Evolutionary conservation across 2,888 invertebrate genomes (phyloP), one percentile per base, ranked within the genome.

Genomic region (Allolobophora icterica): DNA sequence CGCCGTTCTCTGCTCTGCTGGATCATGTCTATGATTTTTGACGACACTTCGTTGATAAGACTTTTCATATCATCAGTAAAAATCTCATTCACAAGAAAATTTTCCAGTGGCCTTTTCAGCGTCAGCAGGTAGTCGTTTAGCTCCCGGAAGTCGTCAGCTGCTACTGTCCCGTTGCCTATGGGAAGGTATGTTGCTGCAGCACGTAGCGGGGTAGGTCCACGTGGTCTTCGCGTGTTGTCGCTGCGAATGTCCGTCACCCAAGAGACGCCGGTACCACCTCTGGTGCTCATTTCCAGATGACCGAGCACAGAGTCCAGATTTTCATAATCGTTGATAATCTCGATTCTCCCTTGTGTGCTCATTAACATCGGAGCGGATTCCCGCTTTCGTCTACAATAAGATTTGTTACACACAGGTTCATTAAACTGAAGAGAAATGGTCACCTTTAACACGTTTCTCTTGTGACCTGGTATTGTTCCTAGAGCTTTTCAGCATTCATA

Each of bases 51-150:
- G 34, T 19, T 87, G 5, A 87, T 87, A 0, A 35, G 38, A 38
- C 33, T 34, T 35, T 87, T 87, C 34, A 87, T 21, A 17, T 87
- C 87, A 5, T 87, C 87, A 30, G 87, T 35, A 8, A 87, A 35
- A 24, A 38, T 35, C 38, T 87, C 87, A 35, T 87, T 87, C 21
- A 38, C 38, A 24, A 87, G 21, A 35, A 35, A 87, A 24, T 87
- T 87, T 30, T 87, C 87, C 35, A 87, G 87, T 2, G 87, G 87
- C 35, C 87, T 17, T 38, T 87, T 87, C 34, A 87, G 87, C 87
- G 87, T 87, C 35, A 87, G 87, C 19, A 87, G 87, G 24, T 33
- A 35, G 21, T 87, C 87, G 34, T 87, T 87, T 0, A 87, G 87
- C 19, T 87, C 35, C 0, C 87, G 87, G 38, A 35, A 87, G 21